Conservation (phyloP, 2,888 invertebrate genomes). For the Chydorus sphaericus region DNA sequence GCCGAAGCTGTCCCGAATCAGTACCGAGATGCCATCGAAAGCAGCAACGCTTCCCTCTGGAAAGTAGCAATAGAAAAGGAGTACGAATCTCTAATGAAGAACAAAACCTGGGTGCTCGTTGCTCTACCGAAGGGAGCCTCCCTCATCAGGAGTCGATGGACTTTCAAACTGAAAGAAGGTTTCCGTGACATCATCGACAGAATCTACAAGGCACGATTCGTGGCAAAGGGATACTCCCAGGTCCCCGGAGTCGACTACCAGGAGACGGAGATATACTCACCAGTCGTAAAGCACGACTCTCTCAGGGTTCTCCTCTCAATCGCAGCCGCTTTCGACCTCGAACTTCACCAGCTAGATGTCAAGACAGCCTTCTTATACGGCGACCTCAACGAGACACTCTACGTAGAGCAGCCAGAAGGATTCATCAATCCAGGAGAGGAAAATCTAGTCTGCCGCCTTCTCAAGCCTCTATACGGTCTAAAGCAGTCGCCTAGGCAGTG, state of each 20-base stretch:
- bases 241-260: not conserved
- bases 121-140: not conserved
- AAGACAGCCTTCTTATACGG: conserved; percentile 2
- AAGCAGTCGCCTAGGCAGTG: not conserved
- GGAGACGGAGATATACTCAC: not conserved
- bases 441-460: conserved; percentile 4
- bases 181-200: not conserved
- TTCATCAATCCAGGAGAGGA: conserved; percentile 1
- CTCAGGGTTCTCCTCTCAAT: not conserved
- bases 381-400: not conserved
- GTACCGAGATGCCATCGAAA: not conserved
- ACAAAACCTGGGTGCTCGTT: not conserved
- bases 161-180: not conserved
- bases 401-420: conserved; percentile 1
- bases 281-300: not conserved
- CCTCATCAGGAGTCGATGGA: not conserved
- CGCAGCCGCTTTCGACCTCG: not conserved
- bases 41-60: not conserved
- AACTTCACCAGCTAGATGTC: conserved; percentile 4
- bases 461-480: conserved; percentile 1
- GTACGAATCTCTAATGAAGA: not conserved
- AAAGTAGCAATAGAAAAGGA: not conserved
- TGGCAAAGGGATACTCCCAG: not conserved
- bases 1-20: not conserved
- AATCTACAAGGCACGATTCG: not conserved